phyloP scores from a whole-genome alignment of 1,140 invertebrate genomes.

The Mya arenaria region DNA sequence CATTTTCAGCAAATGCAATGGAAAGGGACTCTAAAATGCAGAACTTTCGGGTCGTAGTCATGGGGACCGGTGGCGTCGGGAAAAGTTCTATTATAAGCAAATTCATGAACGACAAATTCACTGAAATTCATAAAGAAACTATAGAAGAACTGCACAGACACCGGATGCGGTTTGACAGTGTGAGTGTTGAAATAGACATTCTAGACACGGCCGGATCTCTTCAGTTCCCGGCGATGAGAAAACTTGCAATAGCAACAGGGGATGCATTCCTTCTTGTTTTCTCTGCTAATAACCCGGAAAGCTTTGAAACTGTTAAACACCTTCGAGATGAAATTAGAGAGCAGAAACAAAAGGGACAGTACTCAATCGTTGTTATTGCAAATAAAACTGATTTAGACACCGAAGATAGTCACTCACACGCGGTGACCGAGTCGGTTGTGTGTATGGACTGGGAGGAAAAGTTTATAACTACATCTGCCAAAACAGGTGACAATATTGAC shows the following conservation, averaged over 20 bases:
- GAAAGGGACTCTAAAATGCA: neutral
- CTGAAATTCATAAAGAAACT: slow-evolving; percentile 93
- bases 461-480: slow-evolving; percentile 23
- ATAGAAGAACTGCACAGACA: slow-evolving; percentile 96
- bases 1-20: slow-evolving; percentile 12
- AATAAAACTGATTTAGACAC: slow-evolving; percentile 68
- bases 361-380: slow-evolving; percentile 66
- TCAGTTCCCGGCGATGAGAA: slow-evolving; percentile 96
- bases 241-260: slow-evolving; percentile 92
- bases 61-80: slow-evolving; percentile 94
- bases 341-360: slow-evolving; percentile 51
- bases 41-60: slow-evolving; percentile 64
- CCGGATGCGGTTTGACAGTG: slow-evolving; percentile 88
- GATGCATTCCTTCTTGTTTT: slow-evolving; percentile 95
- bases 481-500: slow-evolving; percentile 31
- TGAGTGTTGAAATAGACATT: slow-evolving; percentile 82
- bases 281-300: slow-evolving; percentile 89
- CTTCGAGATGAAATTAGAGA: slow-evolving; percentile 66
- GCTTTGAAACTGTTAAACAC: slow-evolving; percentile 86
- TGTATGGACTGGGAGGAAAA: slow-evolving; percentile 67
- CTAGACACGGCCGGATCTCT: slow-evolving; percentile 91
- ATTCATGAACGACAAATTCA: slow-evolving; percentile 88
- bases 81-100: slow-evolving; percentile 96
- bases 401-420: slow-evolving; percentile 33
- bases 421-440: slow-evolving; percentile 65